Evolutionary conservation across 2,797 vertebrate species (phyloP).

Genomic region (Anguilla anguilla): DNA sequence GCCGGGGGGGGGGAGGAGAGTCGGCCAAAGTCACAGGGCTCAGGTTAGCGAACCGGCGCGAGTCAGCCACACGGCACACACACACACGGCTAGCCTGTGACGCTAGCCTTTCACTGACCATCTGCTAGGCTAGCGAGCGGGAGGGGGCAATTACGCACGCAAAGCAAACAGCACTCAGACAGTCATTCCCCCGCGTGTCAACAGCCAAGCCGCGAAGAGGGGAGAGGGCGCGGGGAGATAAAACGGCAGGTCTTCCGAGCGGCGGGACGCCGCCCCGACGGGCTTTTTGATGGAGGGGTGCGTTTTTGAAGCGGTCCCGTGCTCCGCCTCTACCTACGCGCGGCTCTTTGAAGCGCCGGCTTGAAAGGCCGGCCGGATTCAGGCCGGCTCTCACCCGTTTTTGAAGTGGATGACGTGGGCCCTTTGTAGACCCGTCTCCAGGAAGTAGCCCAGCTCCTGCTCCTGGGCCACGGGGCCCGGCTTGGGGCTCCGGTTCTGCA

Average conservation of each 20-base stretch:
- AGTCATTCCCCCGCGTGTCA: neutral
- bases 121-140: neutral
- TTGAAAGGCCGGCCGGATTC: conserved; percentile 19
- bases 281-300: neutral
- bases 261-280: neutral
- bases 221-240: neutral
- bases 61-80: neutral
- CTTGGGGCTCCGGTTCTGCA: conserved; percentile 98
- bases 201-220: neutral
- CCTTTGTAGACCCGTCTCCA: conserved; percentile 96
- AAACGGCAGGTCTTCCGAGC: neutral
- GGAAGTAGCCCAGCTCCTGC: conserved; percentile 95
- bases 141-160: neutral
- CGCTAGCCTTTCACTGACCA: neutral
- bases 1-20: conserved; percentile 48
- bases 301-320: conserved; percentile 14
- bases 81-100: neutral
- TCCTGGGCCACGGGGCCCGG: conserved; percentile 89
- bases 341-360: conserved; percentile 36
- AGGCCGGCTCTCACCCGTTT: conserved; percentile 84
- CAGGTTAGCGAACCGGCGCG: conserved; percentile 19
- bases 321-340: neutral
- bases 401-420: conserved; percentile 98
- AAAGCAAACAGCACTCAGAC: neutral
- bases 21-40: conserved; percentile 37